Evolutionary conservation across 2,888 invertebrate species (phyloP).

Genomic region (Drosophila kuntzei): DNA sequence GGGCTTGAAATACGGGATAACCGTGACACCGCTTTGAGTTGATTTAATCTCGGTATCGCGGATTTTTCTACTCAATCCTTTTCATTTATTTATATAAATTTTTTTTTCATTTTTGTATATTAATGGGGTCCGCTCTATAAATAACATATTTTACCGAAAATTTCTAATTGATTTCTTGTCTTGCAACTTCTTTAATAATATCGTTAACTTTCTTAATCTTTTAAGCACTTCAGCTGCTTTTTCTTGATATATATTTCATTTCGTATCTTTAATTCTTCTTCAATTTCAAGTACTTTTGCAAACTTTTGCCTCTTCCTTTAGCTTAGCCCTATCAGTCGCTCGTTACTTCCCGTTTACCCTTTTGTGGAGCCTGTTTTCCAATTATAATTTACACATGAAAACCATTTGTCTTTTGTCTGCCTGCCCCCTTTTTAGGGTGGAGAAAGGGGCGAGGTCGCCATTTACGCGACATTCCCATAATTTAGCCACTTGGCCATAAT

Average conservation of each 20-base stretch:
- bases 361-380: constrained; percentile 57
- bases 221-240: constrained; percentile 7
- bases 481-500: constrained; percentile 79
- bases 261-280: constrained; percentile 7
- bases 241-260: not conserved
- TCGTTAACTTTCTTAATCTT: constrained; percentile 4
- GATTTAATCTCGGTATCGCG: too few relatives aligned
- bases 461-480: constrained; percentile 76
- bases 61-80: too few relatives aligned
- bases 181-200: not conserved
- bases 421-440: constrained; percentile 19
- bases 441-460: constrained; percentile 3
- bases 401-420: constrained; percentile 68
- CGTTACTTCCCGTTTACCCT: constrained; percentile 24
- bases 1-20: too few relatives aligned
- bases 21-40: too few relatives aligned
- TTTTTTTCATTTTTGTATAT: too few relatives aligned
- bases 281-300: constrained; percentile 1
- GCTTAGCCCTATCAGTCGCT: not conserved
- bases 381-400: constrained; percentile 78
- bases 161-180: constrained; percentile 1
- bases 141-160: too few relatives aligned
- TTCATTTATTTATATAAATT: not conserved
- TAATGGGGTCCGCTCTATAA: too few relatives aligned
- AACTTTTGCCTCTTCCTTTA: constrained; percentile 5